Conservation (phyloP, 2,113 vertebrate genomes). For the Heloderma charlesbogerti region DNA sequence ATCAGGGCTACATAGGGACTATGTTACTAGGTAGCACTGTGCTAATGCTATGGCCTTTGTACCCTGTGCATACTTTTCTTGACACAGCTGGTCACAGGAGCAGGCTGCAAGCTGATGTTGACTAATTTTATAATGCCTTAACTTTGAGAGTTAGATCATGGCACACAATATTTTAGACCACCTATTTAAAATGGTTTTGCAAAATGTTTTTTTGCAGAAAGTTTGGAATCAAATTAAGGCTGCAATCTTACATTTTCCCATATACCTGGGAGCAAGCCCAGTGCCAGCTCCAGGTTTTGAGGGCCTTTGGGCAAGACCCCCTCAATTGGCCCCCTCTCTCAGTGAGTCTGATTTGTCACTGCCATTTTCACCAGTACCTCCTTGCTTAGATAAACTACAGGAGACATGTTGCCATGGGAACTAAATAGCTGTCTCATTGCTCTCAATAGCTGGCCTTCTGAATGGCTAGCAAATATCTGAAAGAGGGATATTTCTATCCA, state of each 20-base stretch:
- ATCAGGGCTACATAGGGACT: no score
- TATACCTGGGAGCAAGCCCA: neutral
- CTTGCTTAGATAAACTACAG: neutral
- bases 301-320: no score
- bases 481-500: no score
- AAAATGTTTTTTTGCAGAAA: neutral
- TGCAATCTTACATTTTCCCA: neutral
- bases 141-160: neutral
- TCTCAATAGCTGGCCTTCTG: neutral
- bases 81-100: no score
- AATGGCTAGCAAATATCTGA: no score
- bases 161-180: neutral
- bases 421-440: neutral
- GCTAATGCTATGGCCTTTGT: no score
- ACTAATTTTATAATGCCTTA: neutral
- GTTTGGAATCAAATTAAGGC: neutral
- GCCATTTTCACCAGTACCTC: neutral
- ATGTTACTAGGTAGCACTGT: no score
- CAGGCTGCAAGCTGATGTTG: no score
- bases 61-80: no score
- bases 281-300: no score
- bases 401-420: neutral
- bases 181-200: neutral
- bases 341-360: no score
- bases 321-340: no score